Evolutionary conservation across 2,888 invertebrate genomes (phyloP).

Genomic region (Brachynemurus nebulosus): DNA sequence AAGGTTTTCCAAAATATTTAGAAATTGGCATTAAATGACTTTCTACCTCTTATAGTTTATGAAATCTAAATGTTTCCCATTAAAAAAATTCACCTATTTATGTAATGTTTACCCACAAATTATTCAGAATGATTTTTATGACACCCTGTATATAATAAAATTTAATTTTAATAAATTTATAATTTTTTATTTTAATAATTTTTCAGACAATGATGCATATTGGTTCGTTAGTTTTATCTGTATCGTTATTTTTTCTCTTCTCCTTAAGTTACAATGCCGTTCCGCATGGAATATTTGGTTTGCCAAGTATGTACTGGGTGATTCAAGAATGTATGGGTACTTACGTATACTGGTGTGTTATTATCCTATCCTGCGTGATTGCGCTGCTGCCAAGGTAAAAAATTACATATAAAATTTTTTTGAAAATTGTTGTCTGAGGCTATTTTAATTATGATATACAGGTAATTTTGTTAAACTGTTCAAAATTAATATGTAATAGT

Average conservation of each 20-base stretch:
- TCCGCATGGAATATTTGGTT: conserved; percentile 65
- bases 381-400: conserved; percentile 71
- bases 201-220: conserved; percentile 76
- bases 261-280: conserved; percentile 72
- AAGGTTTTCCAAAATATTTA: too few relatives aligned
- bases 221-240: conserved; percentile 60
- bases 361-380: conserved; percentile 59
- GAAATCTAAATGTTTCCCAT: too few relatives aligned
- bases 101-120: too few relatives aligned
- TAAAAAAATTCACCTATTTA: too few relatives aligned
- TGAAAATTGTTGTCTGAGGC: too few relatives aligned
- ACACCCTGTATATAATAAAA: too few relatives aligned
- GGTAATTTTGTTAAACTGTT: too few relatives aligned
- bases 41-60: too few relatives aligned
- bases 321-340: conserved; percentile 62
- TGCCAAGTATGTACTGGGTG: conserved; percentile 81
- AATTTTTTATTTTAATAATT: conserved; percentile 15
- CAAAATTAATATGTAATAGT: too few relatives aligned
- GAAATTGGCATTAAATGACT: too few relatives aligned
- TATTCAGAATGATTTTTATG: too few relatives aligned
- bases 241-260: conserved; percentile 69
- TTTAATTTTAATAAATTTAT: conserved; percentile 1
- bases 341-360: conserved; percentile 68
- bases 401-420: conserved; percentile 3
- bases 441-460: too few relatives aligned